Evolutionary conservation across 2,113 vertebrate species (phyloP).

Genomic region (Sylvilagus bachmani): DNA sequence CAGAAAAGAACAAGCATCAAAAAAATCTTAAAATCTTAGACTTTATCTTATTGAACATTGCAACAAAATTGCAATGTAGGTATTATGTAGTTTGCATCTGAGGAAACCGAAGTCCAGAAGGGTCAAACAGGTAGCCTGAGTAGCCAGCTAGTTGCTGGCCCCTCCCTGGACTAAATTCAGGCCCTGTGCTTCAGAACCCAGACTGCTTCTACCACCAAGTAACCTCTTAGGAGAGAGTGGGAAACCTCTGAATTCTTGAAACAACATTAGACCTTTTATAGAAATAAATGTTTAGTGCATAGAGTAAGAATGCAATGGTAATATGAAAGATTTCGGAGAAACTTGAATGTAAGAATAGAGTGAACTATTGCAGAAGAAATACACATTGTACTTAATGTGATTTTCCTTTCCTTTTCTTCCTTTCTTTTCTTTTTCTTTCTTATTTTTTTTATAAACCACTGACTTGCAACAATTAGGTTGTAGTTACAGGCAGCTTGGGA

Average conservation of each 20-base stretch:
- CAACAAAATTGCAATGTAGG: neutral
- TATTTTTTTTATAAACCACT: slow-evolving; percentile 52
- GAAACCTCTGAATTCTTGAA: slow-evolving; percentile 56
- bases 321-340: slow-evolving; percentile 1
- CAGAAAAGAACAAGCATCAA: slow-evolving; percentile 8
- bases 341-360: slow-evolving; percentile 39
- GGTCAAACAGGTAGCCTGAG: neutral
- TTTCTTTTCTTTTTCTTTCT: slow-evolving; percentile 27
- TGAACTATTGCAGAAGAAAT: slow-evolving; percentile 58
- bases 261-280: neutral
- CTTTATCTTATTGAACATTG: neutral
- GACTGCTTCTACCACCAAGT: neutral
- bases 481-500: slow-evolving; percentile 62
- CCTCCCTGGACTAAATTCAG: neutral
- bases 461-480: slow-evolving; percentile 78
- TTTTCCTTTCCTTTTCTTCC: slow-evolving; percentile 66
- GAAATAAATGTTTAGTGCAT: slow-evolving; percentile 35
- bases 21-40: slow-evolving; percentile 3
- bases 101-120: slow-evolving; percentile 9
- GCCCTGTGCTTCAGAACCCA: neutral
- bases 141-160: neutral
- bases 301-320: slow-evolving; percentile 31
- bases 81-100: slow-evolving; percentile 19
- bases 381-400: slow-evolving; percentile 73
- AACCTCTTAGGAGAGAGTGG: neutral